phyloP scores from a whole-genome alignment of 2,113 vertebrate genomes.

The Polyodon spathula region DNA sequence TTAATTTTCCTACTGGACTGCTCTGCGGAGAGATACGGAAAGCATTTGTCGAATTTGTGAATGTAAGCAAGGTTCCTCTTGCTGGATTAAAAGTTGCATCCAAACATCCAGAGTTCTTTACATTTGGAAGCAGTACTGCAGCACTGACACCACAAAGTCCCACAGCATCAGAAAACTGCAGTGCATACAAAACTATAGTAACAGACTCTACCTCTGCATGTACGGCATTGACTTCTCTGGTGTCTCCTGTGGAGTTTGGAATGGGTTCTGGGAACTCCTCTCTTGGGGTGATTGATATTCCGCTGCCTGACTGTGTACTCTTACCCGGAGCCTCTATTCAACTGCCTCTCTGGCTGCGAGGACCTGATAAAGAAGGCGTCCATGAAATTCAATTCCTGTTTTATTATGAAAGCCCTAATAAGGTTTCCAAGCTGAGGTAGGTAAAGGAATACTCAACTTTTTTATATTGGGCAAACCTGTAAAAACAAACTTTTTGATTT shows the following conservation, averaged over 20 bases:
- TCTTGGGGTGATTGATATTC: constrained; percentile 67
- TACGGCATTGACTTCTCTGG: constrained; percentile 54
- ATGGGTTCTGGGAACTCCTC: constrained; percentile 42
- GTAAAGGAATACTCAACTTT: background rate
- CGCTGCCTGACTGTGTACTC: constrained; percentile 66
- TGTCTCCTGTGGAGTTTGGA: constrained; percentile 69
- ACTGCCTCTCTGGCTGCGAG: constrained; percentile 89
- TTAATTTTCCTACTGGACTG: constrained; percentile 92
- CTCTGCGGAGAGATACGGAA: constrained; percentile 93
- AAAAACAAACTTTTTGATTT: background rate
- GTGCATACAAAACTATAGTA: constrained; percentile 84
- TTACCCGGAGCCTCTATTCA: constrained; percentile 81
- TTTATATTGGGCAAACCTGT: background rate
- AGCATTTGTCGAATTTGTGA: constrained; percentile 91
- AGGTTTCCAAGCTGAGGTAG: constrained; percentile 76
- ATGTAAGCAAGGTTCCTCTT: constrained; percentile 79
- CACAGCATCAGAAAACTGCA: constrained; percentile 77
- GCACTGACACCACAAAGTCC: constrained; percentile 72
- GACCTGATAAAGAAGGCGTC: constrained; percentile 91
- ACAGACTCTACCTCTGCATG: constrained; percentile 49
- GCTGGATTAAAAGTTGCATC: constrained; percentile 78
- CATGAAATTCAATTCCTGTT: constrained; percentile 98
- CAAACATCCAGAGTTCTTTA: constrained; percentile 89
- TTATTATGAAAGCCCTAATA: constrained; percentile 85
- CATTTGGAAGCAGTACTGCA: constrained; percentile 75